Conservation (phyloP, 2,888 invertebrate genomes). For the Acleris cristana region DNA sequence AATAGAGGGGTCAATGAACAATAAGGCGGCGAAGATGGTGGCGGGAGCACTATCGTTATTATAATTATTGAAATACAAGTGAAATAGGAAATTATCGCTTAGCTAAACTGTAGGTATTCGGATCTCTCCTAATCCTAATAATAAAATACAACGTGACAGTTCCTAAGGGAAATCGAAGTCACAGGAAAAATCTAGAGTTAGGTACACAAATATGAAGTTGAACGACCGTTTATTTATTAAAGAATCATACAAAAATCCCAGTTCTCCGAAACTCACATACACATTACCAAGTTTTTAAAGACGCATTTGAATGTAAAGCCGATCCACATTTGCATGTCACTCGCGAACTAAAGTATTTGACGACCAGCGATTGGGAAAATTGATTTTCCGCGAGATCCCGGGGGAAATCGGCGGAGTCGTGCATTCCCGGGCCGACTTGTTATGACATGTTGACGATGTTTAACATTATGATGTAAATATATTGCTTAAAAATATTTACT, state of each 20-base stretch:
- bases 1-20: background rate
- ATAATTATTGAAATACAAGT: no score
- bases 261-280: background rate
- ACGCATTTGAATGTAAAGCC: constrained; percentile 26
- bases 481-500: no score
- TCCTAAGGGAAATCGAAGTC: no score
- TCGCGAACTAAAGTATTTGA: constrained; percentile 31
- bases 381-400: constrained; percentile 23
- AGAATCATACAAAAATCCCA: background rate
- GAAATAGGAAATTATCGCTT: no score
- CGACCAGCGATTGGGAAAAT: constrained; percentile 23
- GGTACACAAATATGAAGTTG: no score
- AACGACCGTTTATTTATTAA: background rate
- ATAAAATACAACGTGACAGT: no score
- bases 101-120: no score
- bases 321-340: constrained; percentile 2
- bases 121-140: no score
- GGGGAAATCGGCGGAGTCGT: constrained; percentile 22
- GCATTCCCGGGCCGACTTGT: constrained; percentile 20
- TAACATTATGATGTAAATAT: no score
- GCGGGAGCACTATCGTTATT: no score
- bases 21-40: no score
- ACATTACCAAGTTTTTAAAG: constrained; percentile 31
- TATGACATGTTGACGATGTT: constrained; percentile 14
- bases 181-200: no score